phyloP scores from a whole-genome alignment of 2,797 vertebrate species.

The Gymnoscopelus braueri region DNA sequence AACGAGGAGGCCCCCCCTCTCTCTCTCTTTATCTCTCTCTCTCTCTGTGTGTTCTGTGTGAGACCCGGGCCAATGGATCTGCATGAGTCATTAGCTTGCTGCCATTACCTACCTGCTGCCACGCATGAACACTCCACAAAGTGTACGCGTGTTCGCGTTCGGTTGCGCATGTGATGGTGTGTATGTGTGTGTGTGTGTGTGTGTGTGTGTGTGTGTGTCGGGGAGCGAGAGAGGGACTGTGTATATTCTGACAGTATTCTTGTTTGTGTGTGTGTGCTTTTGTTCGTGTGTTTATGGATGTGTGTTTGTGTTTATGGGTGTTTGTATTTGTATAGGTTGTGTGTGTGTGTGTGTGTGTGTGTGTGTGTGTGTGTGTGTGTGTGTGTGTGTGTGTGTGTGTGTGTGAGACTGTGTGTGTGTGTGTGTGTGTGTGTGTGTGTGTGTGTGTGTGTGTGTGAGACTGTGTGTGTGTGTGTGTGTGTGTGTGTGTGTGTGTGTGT shows the following conservation, averaged over 20 bases:
- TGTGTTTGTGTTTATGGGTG: neutral
- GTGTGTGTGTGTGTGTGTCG: conserved; percentile 8
- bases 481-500: conserved; percentile 7
- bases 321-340: neutral
- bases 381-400: neutral
- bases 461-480: conserved; percentile 5
- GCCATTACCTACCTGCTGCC: conserved; percentile 38
- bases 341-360: neutral
- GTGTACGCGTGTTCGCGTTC: neutral
- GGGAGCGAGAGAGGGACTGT: too few relatives aligned
- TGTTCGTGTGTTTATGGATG: too few relatives aligned
- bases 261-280: too few relatives aligned
- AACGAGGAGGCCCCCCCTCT: conserved; percentile 50
- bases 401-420: conserved; percentile 3
- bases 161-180: neutral
- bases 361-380: neutral
- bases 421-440: neutral
- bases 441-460: neutral
- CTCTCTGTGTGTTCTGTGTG: conserved; percentile 17
- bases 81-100: conserved; percentile 69
- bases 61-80: conserved; percentile 41
- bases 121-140: too few relatives aligned
- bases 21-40: too few relatives aligned
- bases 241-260: too few relatives aligned
- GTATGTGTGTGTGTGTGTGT: neutral